Evolutionary conservation across 2,797 vertebrate species (phyloP), one percentile per base, ranked within the genome.

Genomic region (Sebastes oblongus): DNA sequence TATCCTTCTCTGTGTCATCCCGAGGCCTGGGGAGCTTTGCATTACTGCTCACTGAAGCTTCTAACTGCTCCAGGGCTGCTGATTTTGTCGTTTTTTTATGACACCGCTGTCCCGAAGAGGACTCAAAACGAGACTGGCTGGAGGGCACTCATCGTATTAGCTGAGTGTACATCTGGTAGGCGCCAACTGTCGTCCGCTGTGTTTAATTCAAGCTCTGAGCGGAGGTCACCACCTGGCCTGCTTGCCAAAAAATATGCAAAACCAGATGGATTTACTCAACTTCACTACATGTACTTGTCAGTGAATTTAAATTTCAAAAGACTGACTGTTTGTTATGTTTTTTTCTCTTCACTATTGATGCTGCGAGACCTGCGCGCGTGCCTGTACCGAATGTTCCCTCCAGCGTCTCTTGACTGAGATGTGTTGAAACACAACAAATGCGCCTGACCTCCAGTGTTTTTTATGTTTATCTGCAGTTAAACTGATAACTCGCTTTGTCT

Each of bases 51-150:
- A 90, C 30, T 80, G 79, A 89, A 85, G 88, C 88, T 61, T 59
- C 80, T 86, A 81, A 85, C 81, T 11, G 87, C 82, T 69, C 76
- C 70, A 5, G 52, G 4, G 59, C 77, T 86, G 82, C 89, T 84
- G 89, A 88, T 92, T 87, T 88, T 82, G 72, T 81, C 25, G 65
- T 88, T 89, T 87, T 68, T 71, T 90, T 71, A 85, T 84, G 87
- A 81, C 86, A 76, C 4, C n/a, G 36, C 29, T 65, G 76, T 85
- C 80, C 86, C 62, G 61, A 42, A 82, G 58, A 85, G 71, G 62
- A 62, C 59, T 66, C 2, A 32, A 68, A 80, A 46, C 3, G 65
- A 64, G 46, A 39, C 68, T 69, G 66, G 68, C 88, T 59, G 50
- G 55, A 89, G 88, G 80, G 76, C 78, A 70, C 81, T 78, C 34